Evolutionary conservation across 2,888 invertebrate genomes (phyloP).

Genomic region (Lordiphosa fenestrarum): DNA sequence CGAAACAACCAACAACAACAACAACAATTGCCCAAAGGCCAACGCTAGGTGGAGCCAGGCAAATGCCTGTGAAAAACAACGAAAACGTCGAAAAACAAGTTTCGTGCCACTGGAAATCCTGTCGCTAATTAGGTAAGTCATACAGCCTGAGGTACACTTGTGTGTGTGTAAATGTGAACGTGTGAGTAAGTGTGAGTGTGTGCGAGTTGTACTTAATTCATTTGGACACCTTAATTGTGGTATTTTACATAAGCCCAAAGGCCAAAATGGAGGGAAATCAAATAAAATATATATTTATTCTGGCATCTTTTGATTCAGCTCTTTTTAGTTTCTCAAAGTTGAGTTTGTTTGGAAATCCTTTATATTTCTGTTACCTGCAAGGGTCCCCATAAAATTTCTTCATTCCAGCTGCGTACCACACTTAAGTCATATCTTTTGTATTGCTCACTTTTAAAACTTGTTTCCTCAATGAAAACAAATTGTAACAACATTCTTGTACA

Average conservation of each 20-base stretch:
- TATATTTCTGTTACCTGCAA: too few species aligned
- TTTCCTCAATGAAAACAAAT: too few species aligned
- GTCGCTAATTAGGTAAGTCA: slow-evolving; percentile 60
- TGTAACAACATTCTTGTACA: too few species aligned
- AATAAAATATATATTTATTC: too few species aligned
- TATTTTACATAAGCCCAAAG: slow-evolving; percentile 41
- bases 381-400: too few species aligned
- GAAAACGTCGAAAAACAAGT: slow-evolving; percentile 20
- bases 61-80: slow-evolving; percentile 15
- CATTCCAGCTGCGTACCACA: too few species aligned
- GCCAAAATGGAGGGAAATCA: not conserved
- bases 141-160: slow-evolving; percentile 15
- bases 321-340: too few species aligned
- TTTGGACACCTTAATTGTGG: slow-evolving; percentile 50
- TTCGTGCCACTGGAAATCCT: slow-evolving; percentile 50
- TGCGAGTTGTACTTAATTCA: slow-evolving; percentile 38
- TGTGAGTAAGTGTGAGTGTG: slow-evolving; percentile 4
- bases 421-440: too few species aligned
- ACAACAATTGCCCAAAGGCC: slow-evolving; percentile 32
- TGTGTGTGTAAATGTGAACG: slow-evolving; percentile 1
- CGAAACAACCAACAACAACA: slow-evolving; percentile 24
- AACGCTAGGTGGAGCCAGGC: slow-evolving; percentile 35
- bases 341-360: too few species aligned
- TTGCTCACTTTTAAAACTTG: too few species aligned
- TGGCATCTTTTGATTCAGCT: too few species aligned